Evolutionary conservation across 2,888 invertebrate species (phyloP).

Genomic region (Scaptomyza caliginosa): DNA sequence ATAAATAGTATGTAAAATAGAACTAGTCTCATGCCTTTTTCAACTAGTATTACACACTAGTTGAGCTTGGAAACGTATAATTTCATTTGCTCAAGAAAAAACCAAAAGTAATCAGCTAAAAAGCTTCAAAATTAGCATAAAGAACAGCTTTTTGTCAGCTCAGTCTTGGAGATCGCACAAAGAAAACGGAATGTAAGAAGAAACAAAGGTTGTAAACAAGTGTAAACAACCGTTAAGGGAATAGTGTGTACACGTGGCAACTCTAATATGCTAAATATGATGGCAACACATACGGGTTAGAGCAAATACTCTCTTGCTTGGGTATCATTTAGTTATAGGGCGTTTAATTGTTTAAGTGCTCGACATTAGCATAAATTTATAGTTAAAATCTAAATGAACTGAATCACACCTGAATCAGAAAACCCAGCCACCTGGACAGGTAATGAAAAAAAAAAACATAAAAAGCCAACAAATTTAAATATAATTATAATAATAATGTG

Average conservation of each 20-base stretch:
- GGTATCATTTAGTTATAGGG: constrained; percentile 30
- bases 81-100: too few relatives aligned
- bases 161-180: background rate
- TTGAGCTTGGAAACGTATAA: too few relatives aligned
- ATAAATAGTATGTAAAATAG: background rate
- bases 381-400: constrained; percentile 12
- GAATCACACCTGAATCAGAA: constrained; percentile 8
- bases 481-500: background rate
- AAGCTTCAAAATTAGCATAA: background rate
- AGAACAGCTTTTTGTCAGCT: background rate
- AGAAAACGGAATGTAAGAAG: background rate
- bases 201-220: background rate
- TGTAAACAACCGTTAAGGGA: background rate
- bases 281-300: constrained; percentile 14
- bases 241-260: constrained; percentile 48
- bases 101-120: background rate
- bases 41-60: background rate
- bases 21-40: background rate
- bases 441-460: background rate
- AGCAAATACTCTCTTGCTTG: background rate
- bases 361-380: constrained; percentile 39
- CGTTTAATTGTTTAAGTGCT: constrained; percentile 42
- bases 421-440: constrained; percentile 3
- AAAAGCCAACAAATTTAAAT: background rate
- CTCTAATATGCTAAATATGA: constrained; percentile 37